Conservation (phyloP, 2,113 vertebrate genomes). For the Arothron firmamentum region DNA sequence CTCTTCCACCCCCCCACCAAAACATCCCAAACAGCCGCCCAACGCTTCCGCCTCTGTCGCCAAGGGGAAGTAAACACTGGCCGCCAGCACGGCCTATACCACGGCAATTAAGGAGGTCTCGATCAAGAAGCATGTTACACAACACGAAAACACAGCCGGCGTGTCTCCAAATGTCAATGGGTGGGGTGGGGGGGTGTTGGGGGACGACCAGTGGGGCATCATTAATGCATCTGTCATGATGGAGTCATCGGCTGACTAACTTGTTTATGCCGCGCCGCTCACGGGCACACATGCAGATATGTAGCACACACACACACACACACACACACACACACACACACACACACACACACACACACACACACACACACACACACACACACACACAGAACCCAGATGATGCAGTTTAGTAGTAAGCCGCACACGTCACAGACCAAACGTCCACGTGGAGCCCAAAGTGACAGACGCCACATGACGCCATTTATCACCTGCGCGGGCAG, state of each 20-base stretch:
- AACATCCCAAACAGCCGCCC: conserved; percentile 11
- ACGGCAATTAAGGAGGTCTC: conserved; percentile 30
- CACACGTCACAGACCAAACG: too few relatives aligned
- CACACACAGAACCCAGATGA: conserved; percentile 8
- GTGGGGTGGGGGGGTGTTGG: neutral
- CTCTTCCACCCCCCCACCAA: neutral
- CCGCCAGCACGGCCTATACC: neutral
- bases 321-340: neutral
- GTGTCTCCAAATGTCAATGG: conserved; percentile 62
- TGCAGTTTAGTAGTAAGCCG: conserved; percentile 15
- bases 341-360: conserved; percentile 12
- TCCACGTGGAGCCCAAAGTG: too few relatives aligned
- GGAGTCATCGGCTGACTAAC: conserved; percentile 59
- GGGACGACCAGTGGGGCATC: conserved; percentile 40
- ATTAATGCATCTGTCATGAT: conserved; percentile 62
- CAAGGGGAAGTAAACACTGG: conserved; percentile 13
- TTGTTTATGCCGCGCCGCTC: conserved; percentile 50
- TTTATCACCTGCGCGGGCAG: too few relatives aligned
- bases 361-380: conserved; percentile 17
- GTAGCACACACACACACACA: neutral
- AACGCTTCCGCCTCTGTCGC: neutral
- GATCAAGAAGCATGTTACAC: conserved; percentile 13
- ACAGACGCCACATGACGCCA: too few relatives aligned
- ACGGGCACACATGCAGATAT: conserved; percentile 30
- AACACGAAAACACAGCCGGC: conserved; percentile 27